Base-by-base conservation (phyloP, 2,113 vertebrate species). In the Oreochromis tanganicae region DNA sequence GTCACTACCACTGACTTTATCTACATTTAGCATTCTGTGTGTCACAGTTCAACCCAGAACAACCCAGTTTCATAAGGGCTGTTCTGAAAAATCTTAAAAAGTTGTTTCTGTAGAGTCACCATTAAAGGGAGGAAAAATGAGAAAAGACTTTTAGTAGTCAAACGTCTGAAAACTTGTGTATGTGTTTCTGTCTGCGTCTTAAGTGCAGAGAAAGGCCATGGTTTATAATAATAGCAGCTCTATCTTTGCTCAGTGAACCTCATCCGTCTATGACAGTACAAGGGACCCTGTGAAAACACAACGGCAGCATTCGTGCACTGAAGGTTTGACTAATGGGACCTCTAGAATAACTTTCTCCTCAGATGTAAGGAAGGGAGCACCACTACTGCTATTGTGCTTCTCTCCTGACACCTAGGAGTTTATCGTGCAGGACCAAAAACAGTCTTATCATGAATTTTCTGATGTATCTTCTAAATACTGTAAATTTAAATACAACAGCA, bases 221-320 rank as follows among this genome's bases (percentile, higher is more conserved):
- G 91, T 90, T 95, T 91, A 93, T 68, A 95, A 94, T 90, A 95
- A 93, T 85, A 90, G 82, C 46, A 56, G 82, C 91, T 94, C 91
- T 94, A 93, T 94, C 93, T 93, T 91, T 86, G 90, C 92, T 94
- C 89, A 92, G 71, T 92, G 80, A 86, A 94, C 91, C 90, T 89
- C 89, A 87, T 91, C 86, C 21, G 66, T 85, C 89, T 85, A 83
- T 86, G 92, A 94, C 92, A 93, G 95, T 82, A 92, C 89, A 82
- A 90, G 91, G 91, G 89, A 94, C 94, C 91, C 90, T 93, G 92
- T 91, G 90, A 95, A 95, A 93, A 94, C 92, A 94, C 34, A 55
- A 21, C 75, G 16, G 90, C 83, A 80, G 86, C 48, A 24, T 71
- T 81, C 79, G 79, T 48, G 9, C 89, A 85, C 89, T 93, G 88